A percentile compares a stretch with the other conserved stretches of the same genome.
Conservation (phyloP, 2,888 invertebrate genomes). For the Branchipolynoe longqiensis region DNA sequence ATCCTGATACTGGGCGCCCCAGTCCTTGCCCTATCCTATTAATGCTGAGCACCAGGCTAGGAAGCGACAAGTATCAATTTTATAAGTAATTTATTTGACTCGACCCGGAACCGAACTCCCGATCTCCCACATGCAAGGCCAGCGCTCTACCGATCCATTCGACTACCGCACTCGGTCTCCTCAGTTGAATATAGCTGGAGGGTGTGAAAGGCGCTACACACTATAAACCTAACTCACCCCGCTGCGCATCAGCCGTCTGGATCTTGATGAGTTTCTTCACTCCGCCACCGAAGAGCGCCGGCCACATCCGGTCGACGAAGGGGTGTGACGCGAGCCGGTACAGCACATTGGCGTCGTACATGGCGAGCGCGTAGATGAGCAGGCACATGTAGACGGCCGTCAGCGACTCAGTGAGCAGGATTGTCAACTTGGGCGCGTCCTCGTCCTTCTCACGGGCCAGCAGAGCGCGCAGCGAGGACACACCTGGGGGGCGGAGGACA, state of each 20-base stretch:
- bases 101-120: too few species aligned
- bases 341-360: constrained; percentile 95
- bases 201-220: neutral
- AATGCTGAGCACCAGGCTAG: too few species aligned
- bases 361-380: constrained; percentile 94
- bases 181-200: too few species aligned
- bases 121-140: too few species aligned
- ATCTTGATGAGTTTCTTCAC: constrained; percentile 79
- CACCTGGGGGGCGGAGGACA: constrained; percentile 84
- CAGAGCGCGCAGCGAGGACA: constrained; percentile 94
- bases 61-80: too few species aligned
- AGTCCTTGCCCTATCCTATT: too few species aligned
- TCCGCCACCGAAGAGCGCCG: constrained; percentile 82
- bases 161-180: too few species aligned
- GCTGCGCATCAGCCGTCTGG: constrained; percentile 31
- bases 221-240: constrained; percentile 5
- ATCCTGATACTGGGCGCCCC: too few species aligned
- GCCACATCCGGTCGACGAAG: constrained; percentile 89
- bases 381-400: constrained; percentile 95
- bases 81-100: too few species aligned
- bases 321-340: constrained; percentile 89
- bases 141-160: too few species aligned
- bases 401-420: constrained; percentile 95
- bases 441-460: constrained; percentile 96
- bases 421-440: constrained; percentile 94